Evolutionary conservation across 2,888 invertebrate genomes (phyloP), one percentile per base, ranked within the genome.

Genomic region (Troides helena): DNA sequence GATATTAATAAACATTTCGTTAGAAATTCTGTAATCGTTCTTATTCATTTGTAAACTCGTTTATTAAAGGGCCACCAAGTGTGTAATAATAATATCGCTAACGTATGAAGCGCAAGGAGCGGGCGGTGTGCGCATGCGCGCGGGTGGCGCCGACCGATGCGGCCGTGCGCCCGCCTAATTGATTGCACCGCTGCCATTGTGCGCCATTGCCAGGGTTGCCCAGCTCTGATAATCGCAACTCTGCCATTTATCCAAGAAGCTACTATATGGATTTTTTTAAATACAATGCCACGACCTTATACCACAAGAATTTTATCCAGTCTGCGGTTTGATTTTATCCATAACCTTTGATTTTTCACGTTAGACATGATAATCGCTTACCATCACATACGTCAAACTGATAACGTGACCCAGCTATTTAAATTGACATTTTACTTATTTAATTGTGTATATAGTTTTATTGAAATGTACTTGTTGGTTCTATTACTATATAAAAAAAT

Each of bases 181-280:
- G 79, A 80, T 80, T 78, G 74, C 76, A 73, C 77, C 75, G 81
- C 78, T 77, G 80, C 79, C 79, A 82, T 84, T 78, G 82, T 82
- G 81, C 82, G 78, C 82, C 81, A 82, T 82, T 85, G 50, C 17
- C 50, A 86, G 82, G 84, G 85, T 70, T 86, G 81, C 74, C 74
- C 78, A 71, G 12, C 4, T 3, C 25, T 46, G 64, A 6, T 67
- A 58, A 65, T 69, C 4, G 50, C 2, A 50, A 14, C 17, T 5
- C 50, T 50, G 18, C 50, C 50, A 18, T 5, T 50, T 50, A 17
- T 14, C 50, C 2, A 12, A 50, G 17, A 14, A 50, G 4, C 18
- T 50, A 50, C 3, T 14, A 18, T 17, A 50, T 50, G 17, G 17
- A 50, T 2, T 50, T 14, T 17, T 14, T 50, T 17, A 14, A 50